Evolutionary conservation across 2,888 invertebrate species (phyloP).

Genomic region (Synanthedon formicaeformis): DNA sequence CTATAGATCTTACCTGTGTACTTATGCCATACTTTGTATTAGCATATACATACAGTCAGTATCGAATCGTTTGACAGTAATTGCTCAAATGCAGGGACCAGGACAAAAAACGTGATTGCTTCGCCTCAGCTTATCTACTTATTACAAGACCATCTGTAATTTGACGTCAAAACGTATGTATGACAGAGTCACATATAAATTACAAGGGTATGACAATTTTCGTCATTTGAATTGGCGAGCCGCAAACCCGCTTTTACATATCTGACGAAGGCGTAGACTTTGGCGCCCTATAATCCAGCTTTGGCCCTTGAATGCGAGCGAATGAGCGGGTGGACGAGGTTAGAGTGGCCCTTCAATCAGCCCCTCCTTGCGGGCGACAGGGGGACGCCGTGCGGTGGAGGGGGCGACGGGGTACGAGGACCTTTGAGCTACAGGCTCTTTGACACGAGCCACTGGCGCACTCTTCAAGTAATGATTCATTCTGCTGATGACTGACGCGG

Average conservation of each 20-base stretch:
- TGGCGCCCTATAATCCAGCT: conserved; percentile 68
- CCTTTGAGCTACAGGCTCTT: conserved; percentile 67
- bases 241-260: conserved; percentile 61
- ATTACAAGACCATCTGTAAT: background rate
- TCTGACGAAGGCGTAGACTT: conserved; percentile 66
- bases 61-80: no score
- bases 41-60: no score
- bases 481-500: conserved; percentile 68
- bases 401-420: conserved; percentile 39
- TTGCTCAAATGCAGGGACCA: no score
- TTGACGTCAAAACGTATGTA: background rate
- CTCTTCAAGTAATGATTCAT: conserved; percentile 72
- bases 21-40: no score
- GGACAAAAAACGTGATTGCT: no score
- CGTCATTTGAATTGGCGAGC: conserved; percentile 44
- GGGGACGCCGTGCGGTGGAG: conserved; percentile 18
- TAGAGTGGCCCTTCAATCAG: conserved; percentile 70
- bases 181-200: conserved; percentile 20
- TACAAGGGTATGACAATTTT: conserved; percentile 51
- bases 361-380: conserved; percentile 46
- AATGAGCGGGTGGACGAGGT: conserved; percentile 66
- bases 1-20: no score
- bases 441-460: conserved; percentile 68
- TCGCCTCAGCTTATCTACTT: background rate
- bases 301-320: conserved; percentile 65